These are phyloP conservation scores for Acanthococcus lagerstroemiae DNA, from an alignment of 2,888 invertebrate genomes.

Conservation along the genomic window DNA sequence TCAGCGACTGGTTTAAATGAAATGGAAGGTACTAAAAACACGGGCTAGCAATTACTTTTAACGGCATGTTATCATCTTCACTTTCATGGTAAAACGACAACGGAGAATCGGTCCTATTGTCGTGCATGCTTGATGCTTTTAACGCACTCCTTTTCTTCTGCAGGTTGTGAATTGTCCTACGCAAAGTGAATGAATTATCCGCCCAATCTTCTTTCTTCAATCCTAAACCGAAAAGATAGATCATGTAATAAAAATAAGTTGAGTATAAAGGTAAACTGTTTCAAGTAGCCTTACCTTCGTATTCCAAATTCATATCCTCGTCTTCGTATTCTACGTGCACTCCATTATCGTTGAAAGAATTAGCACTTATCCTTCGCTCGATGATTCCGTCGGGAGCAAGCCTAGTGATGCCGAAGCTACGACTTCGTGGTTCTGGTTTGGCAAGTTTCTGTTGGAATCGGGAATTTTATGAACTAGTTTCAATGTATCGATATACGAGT, in stretches of 20 bases:
- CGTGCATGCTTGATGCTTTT: no score
- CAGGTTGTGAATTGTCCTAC: slow-evolving; percentile 15
- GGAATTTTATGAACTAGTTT: no score
- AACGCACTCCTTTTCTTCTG: not conserved
- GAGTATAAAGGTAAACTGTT: no score
- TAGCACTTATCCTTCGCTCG: slow-evolving; percentile 12
- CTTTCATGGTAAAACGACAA: not conserved
- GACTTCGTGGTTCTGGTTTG: not conserved
- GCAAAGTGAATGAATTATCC: not conserved
- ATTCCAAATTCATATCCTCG: slow-evolving; percentile 19
- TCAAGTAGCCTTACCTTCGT: slow-evolving; percentile 25
- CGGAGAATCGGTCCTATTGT: not conserved
- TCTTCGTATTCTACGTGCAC: slow-evolving; percentile 16
- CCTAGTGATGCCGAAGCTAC: not conserved
- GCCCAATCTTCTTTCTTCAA: not conserved
- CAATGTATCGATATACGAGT: no score
- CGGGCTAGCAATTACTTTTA: not conserved
- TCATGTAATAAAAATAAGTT: no score
- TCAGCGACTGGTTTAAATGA: not conserved
- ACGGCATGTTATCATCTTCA: not conserved
- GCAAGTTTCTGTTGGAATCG: not conserved
- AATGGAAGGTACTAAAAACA: not conserved
- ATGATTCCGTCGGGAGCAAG: slow-evolving; percentile 16
- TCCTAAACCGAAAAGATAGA: not conserved
- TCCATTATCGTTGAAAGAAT: not conserved